Conservation (phyloP, 2,797 vertebrate genomes). For the Artibeus lituratus region DNA sequence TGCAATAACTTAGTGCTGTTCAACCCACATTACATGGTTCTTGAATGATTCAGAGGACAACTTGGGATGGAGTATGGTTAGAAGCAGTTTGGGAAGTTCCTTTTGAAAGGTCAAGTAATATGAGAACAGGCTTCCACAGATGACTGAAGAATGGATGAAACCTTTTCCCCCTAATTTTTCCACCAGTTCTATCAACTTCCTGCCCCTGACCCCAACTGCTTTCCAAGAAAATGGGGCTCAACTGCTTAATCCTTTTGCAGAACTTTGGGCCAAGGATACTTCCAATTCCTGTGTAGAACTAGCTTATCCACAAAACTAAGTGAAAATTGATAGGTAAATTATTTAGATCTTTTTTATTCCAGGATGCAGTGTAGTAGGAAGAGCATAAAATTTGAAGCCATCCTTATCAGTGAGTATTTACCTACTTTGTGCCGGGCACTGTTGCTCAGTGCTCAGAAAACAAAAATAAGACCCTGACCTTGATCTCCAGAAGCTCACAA, state of each 20-base stretch:
- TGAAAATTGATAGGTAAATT: not conserved
- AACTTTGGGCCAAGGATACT: not conserved
- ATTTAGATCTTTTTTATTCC: not conserved
- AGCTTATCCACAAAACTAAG: not conserved
- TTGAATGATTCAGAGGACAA: not conserved
- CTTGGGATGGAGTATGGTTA: not conserved
- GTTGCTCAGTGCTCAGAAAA: not conserved
- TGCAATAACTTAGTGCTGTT: constrained; percentile 56
- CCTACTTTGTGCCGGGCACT: not conserved
- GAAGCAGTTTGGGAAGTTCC: constrained; percentile 46
- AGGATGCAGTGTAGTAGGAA: not conserved
- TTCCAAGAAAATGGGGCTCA: not conserved
- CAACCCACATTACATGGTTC: not conserved
- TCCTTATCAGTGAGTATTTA: not conserved
- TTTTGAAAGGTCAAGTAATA: not conserved
- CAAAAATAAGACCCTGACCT: not conserved
- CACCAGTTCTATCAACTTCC: not conserved
- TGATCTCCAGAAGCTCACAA: not conserved
- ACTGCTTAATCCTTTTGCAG: not conserved
- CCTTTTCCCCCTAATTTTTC: not conserved
- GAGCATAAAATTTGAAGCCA: not conserved
- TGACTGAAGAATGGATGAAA: not conserved
- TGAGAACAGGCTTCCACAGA: not conserved
- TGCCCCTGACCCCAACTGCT: not conserved
- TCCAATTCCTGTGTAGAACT: not conserved